Evolutionary conservation across 37 sponge, comb jelly and placozoan genomes (phyloP).

Genomic region (Oopsacas minuta): DNA sequence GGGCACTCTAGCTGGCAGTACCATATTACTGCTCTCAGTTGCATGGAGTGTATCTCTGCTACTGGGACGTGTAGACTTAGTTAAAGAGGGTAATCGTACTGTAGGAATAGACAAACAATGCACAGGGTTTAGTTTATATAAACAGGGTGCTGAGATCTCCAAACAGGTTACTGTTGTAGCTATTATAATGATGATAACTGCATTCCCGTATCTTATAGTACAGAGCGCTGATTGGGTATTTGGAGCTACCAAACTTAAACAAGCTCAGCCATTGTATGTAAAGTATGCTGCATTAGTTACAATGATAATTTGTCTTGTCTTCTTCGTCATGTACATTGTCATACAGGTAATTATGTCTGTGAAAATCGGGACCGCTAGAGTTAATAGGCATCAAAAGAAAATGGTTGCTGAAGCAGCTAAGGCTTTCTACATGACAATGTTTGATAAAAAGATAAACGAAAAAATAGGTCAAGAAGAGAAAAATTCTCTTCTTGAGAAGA

Average conservation of each 20-base stretch:
- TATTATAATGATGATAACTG: slow-evolving; percentile 68
- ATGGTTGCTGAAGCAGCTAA: not conserved
- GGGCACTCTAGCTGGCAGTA: slow-evolving; percentile 92
- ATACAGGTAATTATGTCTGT: slow-evolving; percentile 32
- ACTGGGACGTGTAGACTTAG: slow-evolving; percentile 69
- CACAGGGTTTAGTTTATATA: slow-evolving; percentile 20
- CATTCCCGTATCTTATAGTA: slow-evolving; percentile 72
- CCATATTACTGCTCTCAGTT: slow-evolving; percentile 78
- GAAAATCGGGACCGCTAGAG: not conserved
- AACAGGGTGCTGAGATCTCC: slow-evolving; percentile 51
- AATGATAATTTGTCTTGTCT: slow-evolving; percentile 28
- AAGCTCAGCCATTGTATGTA: slow-evolving; percentile 32
- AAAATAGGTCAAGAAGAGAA: not conserved
- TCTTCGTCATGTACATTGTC: slow-evolving; percentile 45
- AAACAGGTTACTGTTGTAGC: slow-evolving; percentile 64
- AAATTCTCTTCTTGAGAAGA: slow-evolving; percentile 31
- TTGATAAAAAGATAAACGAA: not conserved
- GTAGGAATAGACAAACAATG: slow-evolving; percentile 37
- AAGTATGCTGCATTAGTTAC: slow-evolving; percentile 50
- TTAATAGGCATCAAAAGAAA: not conserved
- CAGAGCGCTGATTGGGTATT: slow-evolving; percentile 85
- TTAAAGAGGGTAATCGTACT: slow-evolving; percentile 26
- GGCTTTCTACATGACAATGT: slow-evolving; percentile 8
- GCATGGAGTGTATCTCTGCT: slow-evolving; percentile 75
- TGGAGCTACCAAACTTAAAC: slow-evolving; percentile 29